phyloP scores from a whole-genome alignment of 2,888 invertebrate species.

The Escarpia spicata region DNA sequence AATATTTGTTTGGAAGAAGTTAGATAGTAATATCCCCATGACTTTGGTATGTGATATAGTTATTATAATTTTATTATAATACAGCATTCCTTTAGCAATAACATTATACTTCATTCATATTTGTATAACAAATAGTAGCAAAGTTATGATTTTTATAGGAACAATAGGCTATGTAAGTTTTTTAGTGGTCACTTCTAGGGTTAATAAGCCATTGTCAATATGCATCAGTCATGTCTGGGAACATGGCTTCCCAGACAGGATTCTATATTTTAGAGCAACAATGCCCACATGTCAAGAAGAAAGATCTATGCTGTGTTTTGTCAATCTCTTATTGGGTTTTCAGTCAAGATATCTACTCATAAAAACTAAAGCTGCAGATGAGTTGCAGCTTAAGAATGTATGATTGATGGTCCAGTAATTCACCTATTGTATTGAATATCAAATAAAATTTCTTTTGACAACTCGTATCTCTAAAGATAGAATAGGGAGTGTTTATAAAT shows the following conservation, averaged over 20 bases:
- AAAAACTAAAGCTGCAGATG: not conserved
- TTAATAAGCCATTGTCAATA: not conserved
- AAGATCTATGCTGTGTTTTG: not conserved
- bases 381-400: not conserved
- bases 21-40: too few relatives aligned
- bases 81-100: too few relatives aligned
- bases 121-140: too few relatives aligned
- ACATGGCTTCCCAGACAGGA: not conserved
- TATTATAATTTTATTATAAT: too few relatives aligned
- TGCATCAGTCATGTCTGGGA: not conserved
- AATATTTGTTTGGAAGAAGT: too few relatives aligned
- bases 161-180: too few relatives aligned
- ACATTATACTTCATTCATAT: too few relatives aligned
- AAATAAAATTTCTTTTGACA: not conserved
- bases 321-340: not conserved
- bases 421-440: not conserved
- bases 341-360: not conserved
- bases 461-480: too few relatives aligned
- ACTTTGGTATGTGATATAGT: too few relatives aligned
- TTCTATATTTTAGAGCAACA: not conserved
- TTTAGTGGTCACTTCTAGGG: too few relatives aligned
- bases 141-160: too few relatives aligned
- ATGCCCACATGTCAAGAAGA: not conserved
- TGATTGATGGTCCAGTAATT: not conserved
- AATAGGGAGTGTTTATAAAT: too few relatives aligned